Evolutionary conservation across 2,888 invertebrate species (phyloP), one percentile per base, ranked within the genome.

Genomic region (Brassicogethes aeneus): DNA sequence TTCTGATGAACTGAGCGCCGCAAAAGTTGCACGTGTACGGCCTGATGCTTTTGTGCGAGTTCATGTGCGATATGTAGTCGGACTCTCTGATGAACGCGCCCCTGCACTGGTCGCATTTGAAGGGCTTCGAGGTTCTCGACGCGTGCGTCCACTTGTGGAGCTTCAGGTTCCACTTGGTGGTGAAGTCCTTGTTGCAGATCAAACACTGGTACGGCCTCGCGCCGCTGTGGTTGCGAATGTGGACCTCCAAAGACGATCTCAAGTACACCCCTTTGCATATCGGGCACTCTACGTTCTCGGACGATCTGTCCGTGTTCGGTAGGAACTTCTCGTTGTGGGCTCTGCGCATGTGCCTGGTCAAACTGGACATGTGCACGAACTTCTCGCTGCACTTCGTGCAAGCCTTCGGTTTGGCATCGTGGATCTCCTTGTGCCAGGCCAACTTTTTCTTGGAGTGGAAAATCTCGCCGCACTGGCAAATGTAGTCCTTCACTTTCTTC

Each of bases 11-110:
- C 68, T 87, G 85, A 45, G 87, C 85, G 32, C 91, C 91, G 68
- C 91, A 91, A 64, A 86, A 82, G 66, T 91, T 90, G 66, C 91
- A 91, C 1, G 89, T 89, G 68, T 82, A 91, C 2, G 88, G 90
- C 38, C 85, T 76, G 33, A 87, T 80, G 44, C 86, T 82, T 50
- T 83, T 82, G 70, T 91, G 89, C 23, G 89, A 79, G 69, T 89
- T 85, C 78, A 88, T 82, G 66, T 91, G 91, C 8, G 88, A 82
- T 30, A 82, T 74, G 65, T 83, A 85, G 61, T 89, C 89, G 17
- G 82, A 74, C 56, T 85, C 82, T 5, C 89, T 77, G 42, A 89
- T 80, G 68, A 90, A 91, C 13, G 90, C 90, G 42, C 85, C 83
- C 55, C 85, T 85, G 66, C 91, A 91, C 52, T 82, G 75, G 48